phyloP scores from a whole-genome alignment of 2,888 invertebrate genomes.

The Pollenia griseotomentosa region DNA sequence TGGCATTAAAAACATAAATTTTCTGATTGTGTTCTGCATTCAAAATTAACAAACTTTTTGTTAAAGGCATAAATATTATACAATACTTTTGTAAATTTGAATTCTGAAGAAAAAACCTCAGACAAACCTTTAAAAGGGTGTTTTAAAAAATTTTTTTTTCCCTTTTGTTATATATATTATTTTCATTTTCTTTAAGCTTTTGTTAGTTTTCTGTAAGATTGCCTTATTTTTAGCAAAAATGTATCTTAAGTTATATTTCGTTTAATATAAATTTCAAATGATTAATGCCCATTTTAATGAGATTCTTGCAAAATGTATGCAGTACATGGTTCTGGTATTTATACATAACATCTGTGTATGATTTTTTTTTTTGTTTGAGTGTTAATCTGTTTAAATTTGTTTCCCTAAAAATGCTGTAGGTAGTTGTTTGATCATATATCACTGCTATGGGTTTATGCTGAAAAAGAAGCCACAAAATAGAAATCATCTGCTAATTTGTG shows the following conservation, averaged over 20 bases:
- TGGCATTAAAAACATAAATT: constrained; percentile 80
- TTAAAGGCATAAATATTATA: constrained; percentile 24
- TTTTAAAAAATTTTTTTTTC: constrained; percentile 33
- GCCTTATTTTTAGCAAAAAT: constrained; percentile 6
- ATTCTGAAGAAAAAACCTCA: not conserved
- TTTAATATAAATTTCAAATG: constrained; percentile 75
- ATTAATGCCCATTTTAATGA: constrained; percentile 83
- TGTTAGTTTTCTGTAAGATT: constrained; percentile 51
- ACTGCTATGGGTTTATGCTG: constrained; percentile 69
- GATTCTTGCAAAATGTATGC: constrained; percentile 80
- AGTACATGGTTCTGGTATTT: not conserved
- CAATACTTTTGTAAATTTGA: constrained; percentile 39
- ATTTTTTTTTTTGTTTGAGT: not conserved
- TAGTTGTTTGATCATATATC: constrained; percentile 43
- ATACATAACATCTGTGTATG: constrained; percentile 26
- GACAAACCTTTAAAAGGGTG: constrained; percentile 67
- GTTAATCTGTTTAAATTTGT: constrained; percentile 49
- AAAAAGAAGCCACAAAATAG: constrained; percentile 77
- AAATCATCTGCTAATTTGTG: constrained; percentile 81
- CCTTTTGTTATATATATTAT: constrained; percentile 70
- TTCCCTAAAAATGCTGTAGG: constrained; percentile 76
- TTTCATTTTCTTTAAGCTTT: constrained; percentile 43
- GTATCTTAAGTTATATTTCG: constrained; percentile 10
- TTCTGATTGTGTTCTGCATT: constrained; percentile 65
- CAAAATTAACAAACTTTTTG: constrained; percentile 44